These are phyloP conservation scores for Delphinus delphis DNA, from an alignment of 2,113 vertebrate species.

Conservation along the genomic window DNA sequence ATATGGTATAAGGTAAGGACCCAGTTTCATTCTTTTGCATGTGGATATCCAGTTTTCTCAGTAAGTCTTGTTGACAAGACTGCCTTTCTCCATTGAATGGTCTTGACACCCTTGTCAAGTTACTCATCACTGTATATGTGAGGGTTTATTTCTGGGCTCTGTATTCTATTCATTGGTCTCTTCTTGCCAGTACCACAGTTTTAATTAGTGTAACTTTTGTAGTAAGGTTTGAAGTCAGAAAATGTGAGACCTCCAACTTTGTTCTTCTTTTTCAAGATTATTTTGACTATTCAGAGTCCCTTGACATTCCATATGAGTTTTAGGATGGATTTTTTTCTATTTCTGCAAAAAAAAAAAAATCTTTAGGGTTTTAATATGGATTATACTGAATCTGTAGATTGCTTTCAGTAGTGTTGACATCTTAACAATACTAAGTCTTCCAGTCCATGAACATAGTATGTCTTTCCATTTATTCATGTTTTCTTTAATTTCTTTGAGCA, in stretches of 20 bases:
- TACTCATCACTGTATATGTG: neutral
- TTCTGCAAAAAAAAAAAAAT: neutral
- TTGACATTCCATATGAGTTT: neutral
- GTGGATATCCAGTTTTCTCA: neutral
- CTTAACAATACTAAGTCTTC: neutral
- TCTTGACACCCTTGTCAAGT: neutral
- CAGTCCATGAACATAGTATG: neutral
- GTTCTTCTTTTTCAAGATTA: neutral
- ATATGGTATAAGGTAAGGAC: neutral
- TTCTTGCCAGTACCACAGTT: neutral
- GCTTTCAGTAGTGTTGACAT: neutral
- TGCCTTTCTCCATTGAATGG: neutral
- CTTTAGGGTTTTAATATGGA: neutral
- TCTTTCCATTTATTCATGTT: neutral
- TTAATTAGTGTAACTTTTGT: neutral
- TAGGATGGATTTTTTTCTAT: constrained; percentile 5
- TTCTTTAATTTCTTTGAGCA: neutral
- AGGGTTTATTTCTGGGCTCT: neutral
- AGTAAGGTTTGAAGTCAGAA: neutral
- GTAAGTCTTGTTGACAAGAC: neutral
- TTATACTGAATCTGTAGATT: too few species aligned
- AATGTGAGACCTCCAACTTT: neutral
- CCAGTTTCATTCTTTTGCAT: neutral
- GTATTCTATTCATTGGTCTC: neutral
- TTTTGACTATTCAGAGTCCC: neutral